Evolutionary conservation across 37 sponge, comb jelly and placozoan genomes (phyloP), one percentile per base, ranked within the genome.

Genomic region (Amphimedon queenslandica): DNA sequence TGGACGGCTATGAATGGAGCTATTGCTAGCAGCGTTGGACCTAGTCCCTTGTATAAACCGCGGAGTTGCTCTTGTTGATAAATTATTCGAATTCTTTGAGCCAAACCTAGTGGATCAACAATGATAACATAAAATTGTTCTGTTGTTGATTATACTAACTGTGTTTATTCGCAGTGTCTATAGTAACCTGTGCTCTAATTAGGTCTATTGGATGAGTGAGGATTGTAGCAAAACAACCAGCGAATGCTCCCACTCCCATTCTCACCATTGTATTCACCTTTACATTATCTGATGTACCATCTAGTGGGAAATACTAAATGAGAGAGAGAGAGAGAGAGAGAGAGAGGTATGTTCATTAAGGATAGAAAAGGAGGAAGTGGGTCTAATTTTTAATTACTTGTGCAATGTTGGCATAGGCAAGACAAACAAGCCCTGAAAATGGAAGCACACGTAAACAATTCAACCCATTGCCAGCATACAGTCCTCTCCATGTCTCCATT

Each of bases 121-220:
- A 30, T 21, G 58, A 42, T 18, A 8, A n/a, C n/a, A n/a, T n/a
- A n/a, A n/a, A n/a, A n/a, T n/a, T n/a, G n/a, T n/a, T n/a, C n/a
- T n/a, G n/a, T n/a, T n/a, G n/a, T n/a, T n/a, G n/a, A n/a, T n/a
- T n/a, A n/a, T n/a, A n/a, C n/a, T n/a, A n/a, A n/a, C n/a, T n/a
- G n/a, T n/a, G n/a, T n/a, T n/a, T n/a, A n/a, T n/a, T n/a, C n/a
- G 69, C 63, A 29, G 60, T 41, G 38, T 80, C 75, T 5, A 89
- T 81, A 20, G 90, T 84, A 6, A 89, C 61, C 58, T 79, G 65
- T 34, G 90, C 84, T 41, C 90, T 41, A 29, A 89, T 72, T 0
- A 89, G 84, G 74, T 89, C 90, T 18, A 89, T 68, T 3, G 90
- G 90, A 63, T 89, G 84, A 41, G 90, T 89, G 38, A 78, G 57